A percentile compares a stretch with the other conserved stretches of the same genome.
phyloP scores from a whole-genome alignment of 2,888 invertebrate genomes.

The Pristionchus entomophagus region DNA sequence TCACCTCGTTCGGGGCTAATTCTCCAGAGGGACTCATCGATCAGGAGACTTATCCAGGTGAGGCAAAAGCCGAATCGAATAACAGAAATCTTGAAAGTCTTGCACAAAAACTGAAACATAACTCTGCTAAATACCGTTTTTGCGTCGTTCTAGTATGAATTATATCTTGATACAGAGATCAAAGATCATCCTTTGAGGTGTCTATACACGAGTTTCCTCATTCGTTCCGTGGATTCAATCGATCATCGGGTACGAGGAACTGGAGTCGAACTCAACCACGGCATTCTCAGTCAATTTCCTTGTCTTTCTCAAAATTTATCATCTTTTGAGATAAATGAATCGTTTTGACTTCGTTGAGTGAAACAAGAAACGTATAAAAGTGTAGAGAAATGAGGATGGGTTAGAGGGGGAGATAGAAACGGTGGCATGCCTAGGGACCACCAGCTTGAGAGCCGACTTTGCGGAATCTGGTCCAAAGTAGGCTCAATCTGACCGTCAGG shows the following conservation, averaged over 20 bases:
- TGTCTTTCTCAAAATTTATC: not conserved
- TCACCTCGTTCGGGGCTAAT: slow-evolving; percentile 64
- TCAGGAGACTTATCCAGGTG: slow-evolving; percentile 62
- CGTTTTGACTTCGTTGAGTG: not conserved
- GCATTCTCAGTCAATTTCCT: not conserved
- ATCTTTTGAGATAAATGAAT: not conserved
- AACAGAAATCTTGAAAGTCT: too few species aligned
- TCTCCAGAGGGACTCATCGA: slow-evolving; percentile 59
- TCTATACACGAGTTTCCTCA: slow-evolving; percentile 31
- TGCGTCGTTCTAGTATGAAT: too few species aligned
- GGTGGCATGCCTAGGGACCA: too few species aligned
- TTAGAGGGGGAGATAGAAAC: too few species aligned
- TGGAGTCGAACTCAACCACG: not conserved
- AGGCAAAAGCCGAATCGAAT: too few species aligned
- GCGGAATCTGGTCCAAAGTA: not conserved
- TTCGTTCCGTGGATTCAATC: slow-evolving; percentile 45
- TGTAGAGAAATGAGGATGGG: not conserved
- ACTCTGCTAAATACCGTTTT: too few species aligned
- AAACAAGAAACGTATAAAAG: not conserved
- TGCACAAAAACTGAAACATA: too few species aligned
- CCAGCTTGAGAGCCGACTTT: too few species aligned
- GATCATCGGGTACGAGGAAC: slow-evolving; percentile 19
- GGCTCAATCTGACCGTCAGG: too few species aligned
- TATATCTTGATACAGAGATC: not conserved
- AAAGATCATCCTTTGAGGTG: not conserved